Base-by-base conservation (phyloP, 2,888 invertebrate genomes). In the Oscheius sp. region DNA sequence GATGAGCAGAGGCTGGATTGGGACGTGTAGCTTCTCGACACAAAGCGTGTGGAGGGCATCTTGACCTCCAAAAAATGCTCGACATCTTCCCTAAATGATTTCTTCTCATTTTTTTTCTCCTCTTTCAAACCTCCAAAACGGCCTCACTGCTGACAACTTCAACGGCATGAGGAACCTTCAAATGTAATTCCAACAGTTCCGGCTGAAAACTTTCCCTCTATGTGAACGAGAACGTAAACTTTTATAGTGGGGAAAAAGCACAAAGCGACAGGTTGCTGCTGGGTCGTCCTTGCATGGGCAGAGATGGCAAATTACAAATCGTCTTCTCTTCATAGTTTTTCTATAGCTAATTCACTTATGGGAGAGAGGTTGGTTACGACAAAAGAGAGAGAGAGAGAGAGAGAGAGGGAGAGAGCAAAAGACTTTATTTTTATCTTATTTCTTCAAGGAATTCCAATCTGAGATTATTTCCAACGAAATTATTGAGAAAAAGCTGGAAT, bases 101-200 rank as follows among this genome's bases (percentile, higher is more conserved):
- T 48, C 48, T 4, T 48, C 48, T 3, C 23, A n/a, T 23, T 3
- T 3, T 25, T 48, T 20, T 48, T 17, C 48, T 20, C 48, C 5
- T n/a, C n/a, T n/a, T 17, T 17, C 20, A 23, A n/a, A 72, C 75
- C 73, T 76, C 76, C 53, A 76, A 73, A 69, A 73, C 72, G 2
- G 76, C 76, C n/a, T 61, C 67, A 3, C 55, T 46, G 20, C 69
- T 64, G 31, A 72, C 23, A 52, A 76, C 70, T 61, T 76, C 72
- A 31, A 74, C 72, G 1, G 76, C 72, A 55, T 76, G 65, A 15
- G 74, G 76, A 39, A 74, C 55, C 29, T 69, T 65, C 48, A 76
- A 33, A 31, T 68, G 74, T 34, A 76, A 23, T 71, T 76, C 76
- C 25, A 76, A 53, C 53, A 76, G 33, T 71, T 76, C 76, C 37